Conservation (phyloP, 2,888 invertebrate species). For the Drosophila greeni region DNA sequence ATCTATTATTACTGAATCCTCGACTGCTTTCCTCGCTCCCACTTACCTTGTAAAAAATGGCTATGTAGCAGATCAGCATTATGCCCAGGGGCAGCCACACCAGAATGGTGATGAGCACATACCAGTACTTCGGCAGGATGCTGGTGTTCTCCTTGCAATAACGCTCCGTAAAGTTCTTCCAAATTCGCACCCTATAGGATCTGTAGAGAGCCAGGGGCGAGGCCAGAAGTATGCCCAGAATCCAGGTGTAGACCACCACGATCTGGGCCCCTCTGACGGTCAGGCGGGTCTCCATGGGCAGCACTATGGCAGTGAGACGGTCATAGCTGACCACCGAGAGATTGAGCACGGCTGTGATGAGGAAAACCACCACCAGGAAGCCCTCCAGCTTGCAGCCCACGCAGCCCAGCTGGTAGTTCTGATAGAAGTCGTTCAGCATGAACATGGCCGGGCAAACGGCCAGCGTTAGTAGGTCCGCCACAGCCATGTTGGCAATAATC, state of each 20-base stretch:
- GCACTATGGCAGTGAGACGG: conserved; percentile 88
- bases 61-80: conserved; percentile 86
- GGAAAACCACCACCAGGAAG: conserved; percentile 85
- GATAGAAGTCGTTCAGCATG: conserved; percentile 86
- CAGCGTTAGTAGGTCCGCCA: conserved; percentile 84
- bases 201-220: conserved; percentile 84
- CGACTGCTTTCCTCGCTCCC: not conserved
- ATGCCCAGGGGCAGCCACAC: conserved; percentile 88
- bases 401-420: conserved; percentile 86
- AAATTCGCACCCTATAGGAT: conserved; percentile 84
- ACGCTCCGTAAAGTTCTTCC: conserved; percentile 87
- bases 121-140: conserved; percentile 87
- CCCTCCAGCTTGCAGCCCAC: conserved; percentile 89
- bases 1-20: conserved; percentile 41
- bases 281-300: conserved; percentile 85
- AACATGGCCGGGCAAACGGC: conserved; percentile 88
- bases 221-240: conserved; percentile 82
- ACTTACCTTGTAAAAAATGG: conserved; percentile 84
- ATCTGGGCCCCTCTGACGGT: conserved; percentile 83
- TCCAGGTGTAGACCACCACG: conserved; percentile 84
- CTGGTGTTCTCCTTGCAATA: conserved; percentile 86
- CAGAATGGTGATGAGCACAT: conserved; percentile 85
- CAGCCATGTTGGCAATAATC: conserved; percentile 86
- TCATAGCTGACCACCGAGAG: conserved; percentile 90
- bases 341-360: conserved; percentile 88